Evolutionary conservation across 2,797 vertebrate species (phyloP).

Genomic region (Amazona ochrocephala): DNA sequence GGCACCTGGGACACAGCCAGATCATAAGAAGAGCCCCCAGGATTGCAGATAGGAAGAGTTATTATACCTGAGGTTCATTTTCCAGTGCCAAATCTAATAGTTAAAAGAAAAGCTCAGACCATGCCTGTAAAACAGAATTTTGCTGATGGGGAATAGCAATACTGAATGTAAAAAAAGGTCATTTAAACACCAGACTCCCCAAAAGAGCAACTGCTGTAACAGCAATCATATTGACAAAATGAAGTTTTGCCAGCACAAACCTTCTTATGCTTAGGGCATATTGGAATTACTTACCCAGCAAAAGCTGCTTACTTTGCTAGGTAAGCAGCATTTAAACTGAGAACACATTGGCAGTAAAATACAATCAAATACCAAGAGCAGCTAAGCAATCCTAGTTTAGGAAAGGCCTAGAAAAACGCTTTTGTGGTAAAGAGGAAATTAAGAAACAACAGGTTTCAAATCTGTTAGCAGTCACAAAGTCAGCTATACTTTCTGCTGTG

Average conservation of each 20-base stretch:
- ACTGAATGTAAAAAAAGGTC: neutral
- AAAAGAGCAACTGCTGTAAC: neutral
- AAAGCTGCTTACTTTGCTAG: neutral
- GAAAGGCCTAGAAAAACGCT: neutral
- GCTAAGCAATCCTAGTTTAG: neutral
- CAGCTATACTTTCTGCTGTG: neutral
- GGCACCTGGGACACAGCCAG: neutral
- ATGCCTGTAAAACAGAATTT: neutral
- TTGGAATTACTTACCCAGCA: neutral
- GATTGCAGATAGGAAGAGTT: neutral
- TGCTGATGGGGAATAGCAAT: neutral
- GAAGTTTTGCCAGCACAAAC: neutral
- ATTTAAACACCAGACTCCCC: neutral
- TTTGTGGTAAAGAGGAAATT: neutral
- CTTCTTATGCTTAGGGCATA: neutral
- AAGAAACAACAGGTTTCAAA: neutral
- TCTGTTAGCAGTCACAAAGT: neutral
- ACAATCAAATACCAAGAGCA: neutral
- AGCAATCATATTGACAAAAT: neutral
- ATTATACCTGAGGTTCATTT: neutral
- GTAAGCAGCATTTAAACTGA: neutral
- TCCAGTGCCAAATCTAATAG: neutral
- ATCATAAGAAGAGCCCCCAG: neutral
- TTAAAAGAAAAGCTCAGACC: neutral
- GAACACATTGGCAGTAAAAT: neutral